Conservation (phyloP, 1,140 invertebrate genomes). For the Conopomorpha cramerella region DNA sequence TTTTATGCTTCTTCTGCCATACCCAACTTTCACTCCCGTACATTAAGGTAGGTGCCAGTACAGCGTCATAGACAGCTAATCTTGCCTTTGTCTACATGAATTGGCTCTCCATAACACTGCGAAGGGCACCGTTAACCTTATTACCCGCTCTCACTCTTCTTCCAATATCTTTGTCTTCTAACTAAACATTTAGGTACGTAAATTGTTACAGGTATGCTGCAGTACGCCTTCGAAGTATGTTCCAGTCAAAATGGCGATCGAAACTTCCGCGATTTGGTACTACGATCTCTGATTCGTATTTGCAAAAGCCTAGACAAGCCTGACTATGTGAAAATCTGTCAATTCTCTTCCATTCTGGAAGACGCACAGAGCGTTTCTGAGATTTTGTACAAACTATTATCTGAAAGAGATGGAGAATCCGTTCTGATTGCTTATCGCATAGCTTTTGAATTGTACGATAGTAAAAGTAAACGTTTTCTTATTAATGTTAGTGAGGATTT, state of each 20-base stretch:
- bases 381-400: slow-evolving; percentile 86
- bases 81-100: no score
- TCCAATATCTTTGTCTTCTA: no score
- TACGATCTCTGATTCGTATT: slow-evolving; percentile 86
- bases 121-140: no score
- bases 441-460: slow-evolving; percentile 98
- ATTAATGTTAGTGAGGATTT: no score
- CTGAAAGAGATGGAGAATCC: slow-evolving; percentile 72
- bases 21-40: no score
- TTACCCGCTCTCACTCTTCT: no score
- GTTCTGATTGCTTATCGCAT: slow-evolving; percentile 97
- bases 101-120: no score
- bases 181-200: no score
- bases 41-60: no score
- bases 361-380: slow-evolving; percentile 90
- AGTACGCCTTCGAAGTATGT: slow-evolving; percentile 93
- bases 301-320: slow-evolving; percentile 86
- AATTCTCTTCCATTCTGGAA: slow-evolving; percentile 95
- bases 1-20: no score
- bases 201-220: slow-evolving; percentile 84
- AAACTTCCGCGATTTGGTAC: slow-evolving; percentile 87
- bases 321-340: slow-evolving; percentile 95
- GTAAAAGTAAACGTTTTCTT: no score
- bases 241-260: slow-evolving; percentile 95
- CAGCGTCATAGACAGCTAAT: no score